phyloP scores from a whole-genome alignment of 2,888 invertebrate genomes.

The Villa cingulata region DNA sequence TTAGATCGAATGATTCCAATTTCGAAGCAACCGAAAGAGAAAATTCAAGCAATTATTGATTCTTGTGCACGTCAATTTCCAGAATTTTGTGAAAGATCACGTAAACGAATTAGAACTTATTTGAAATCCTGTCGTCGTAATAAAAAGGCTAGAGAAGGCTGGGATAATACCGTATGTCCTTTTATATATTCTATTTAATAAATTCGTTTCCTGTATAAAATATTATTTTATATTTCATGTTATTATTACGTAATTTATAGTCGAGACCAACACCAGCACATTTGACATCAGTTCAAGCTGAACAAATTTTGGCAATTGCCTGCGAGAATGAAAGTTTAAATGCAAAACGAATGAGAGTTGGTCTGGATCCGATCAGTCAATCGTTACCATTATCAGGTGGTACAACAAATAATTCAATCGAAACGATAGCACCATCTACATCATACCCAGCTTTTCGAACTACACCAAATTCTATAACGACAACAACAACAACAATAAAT shows the following conservation, averaged over 20 bases:
- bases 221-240: background rate
- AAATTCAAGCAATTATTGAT: slow-evolving; percentile 94
- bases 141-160: slow-evolving; percentile 80
- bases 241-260: too few relatives aligned
- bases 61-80: slow-evolving; percentile 95
- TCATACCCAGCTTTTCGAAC: slow-evolving; percentile 12
- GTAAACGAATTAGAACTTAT: slow-evolving; percentile 89
- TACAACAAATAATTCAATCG: slow-evolving; percentile 26
- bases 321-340: slow-evolving; percentile 97
- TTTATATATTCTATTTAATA: too few relatives aligned
- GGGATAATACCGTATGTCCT: slow-evolving; percentile 63
- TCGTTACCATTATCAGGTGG: slow-evolving; percentile 49
- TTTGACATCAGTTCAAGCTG: slow-evolving; percentile 90
- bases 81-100: slow-evolving; percentile 87
- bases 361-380: slow-evolving; percentile 86
- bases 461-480: slow-evolving; percentile 16
- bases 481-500: slow-evolving; percentile 11
- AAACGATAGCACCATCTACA: slow-evolving; percentile 11
- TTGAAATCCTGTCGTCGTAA: slow-evolving; percentile 90
- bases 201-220: background rate
- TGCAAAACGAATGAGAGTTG: slow-evolving; percentile 92
- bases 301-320: slow-evolving; percentile 87
- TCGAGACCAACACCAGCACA: slow-evolving; percentile 91
- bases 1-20: slow-evolving; percentile 92
- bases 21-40: slow-evolving; percentile 94